Evolutionary conservation across 2,888 invertebrate species (phyloP), one percentile per base, ranked within the genome.

Genomic region (Trachelus stipa): DNA sequence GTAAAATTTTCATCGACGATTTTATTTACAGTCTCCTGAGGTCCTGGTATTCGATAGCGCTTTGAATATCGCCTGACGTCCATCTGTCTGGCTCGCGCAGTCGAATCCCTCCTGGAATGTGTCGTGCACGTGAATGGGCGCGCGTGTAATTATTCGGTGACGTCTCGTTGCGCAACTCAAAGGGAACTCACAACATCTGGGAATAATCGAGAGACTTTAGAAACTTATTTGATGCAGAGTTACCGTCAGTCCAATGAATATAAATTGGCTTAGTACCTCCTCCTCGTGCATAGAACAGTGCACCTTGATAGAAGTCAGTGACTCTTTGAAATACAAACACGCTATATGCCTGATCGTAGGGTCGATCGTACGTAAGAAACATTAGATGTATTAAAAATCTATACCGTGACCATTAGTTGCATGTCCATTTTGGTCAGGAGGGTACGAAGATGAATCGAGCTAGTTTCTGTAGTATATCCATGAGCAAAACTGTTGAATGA

Each of bases 151-250:
- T 56, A 56, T 56, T 23, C 23, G 23, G 56, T 23, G 56, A 56
- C 23, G 56, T 15, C 23, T 23, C 9, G 56, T 56, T 56, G 23
- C 23, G 56, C 56, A 56, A 56, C 23, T 23, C 23, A 56, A 23
- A 9, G 15, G 56, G 23, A 15, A 56, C 56, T 56, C 56, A 56
- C 23, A 9, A 56, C 23, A 23, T 56, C 23, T 56, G 56, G 11
- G 31, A 15, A 71, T 77, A 75, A 74, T 40, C 77, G 75, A 77
- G 74, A 34, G 75, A 33, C 69, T 34, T 77, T 74, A 15, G 77
- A 77, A 77, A 71, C 77, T 77, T 74, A 77, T 75, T 77, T 77
- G 69, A 77, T 77, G 71, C 73, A 75, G 74, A 77, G 77, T 77
- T 77, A 77, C 74, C 71, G 77, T 37, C 40, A 74, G 74, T 75